Conservation (phyloP, 2,888 invertebrate species). For the Portevinia maculata region DNA sequence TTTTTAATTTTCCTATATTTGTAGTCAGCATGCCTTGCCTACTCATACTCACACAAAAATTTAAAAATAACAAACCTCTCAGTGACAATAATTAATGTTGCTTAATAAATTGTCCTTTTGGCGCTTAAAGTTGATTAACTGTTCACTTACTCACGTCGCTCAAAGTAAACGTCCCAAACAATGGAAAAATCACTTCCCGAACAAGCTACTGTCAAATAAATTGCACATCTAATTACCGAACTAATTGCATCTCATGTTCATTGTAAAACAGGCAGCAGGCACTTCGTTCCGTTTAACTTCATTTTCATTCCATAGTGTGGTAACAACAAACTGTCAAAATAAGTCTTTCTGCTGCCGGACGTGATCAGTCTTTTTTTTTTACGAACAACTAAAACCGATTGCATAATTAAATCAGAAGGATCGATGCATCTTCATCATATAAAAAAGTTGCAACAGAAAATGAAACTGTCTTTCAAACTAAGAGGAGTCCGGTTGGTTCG, state of each 20-base stretch:
- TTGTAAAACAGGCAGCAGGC: too few relatives aligned
- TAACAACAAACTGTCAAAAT: constrained; percentile 39
- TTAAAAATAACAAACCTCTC: too few relatives aligned
- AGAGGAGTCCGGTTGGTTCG: not conserved
- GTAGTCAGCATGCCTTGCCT: too few relatives aligned
- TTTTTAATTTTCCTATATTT: too few relatives aligned
- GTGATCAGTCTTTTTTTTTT: constrained; percentile 13
- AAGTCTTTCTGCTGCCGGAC: constrained; percentile 13
- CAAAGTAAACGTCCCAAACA: too few relatives aligned
- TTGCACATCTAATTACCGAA: not conserved
- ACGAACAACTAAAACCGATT: constrained; percentile 26
- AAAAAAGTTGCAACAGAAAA: constrained; percentile 8
- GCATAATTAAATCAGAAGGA: constrained; percentile 41
- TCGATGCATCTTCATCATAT: not conserved
- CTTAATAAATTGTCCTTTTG: too few relatives aligned
- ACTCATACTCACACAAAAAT: too few relatives aligned
- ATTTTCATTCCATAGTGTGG: constrained; percentile 1
- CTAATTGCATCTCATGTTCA: not conserved
- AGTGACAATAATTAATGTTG: too few relatives aligned
- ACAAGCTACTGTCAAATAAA: too few relatives aligned
- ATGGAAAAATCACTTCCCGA: too few relatives aligned
- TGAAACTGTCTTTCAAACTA: constrained; percentile 15
- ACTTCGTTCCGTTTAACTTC: not conserved
- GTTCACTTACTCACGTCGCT: too few relatives aligned
- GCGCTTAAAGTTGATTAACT: too few relatives aligned